Evolutionary conservation across 2,888 invertebrate species (phyloP), one percentile per base, ranked within the genome.

Genomic region (Prenolepis imparis): DNA sequence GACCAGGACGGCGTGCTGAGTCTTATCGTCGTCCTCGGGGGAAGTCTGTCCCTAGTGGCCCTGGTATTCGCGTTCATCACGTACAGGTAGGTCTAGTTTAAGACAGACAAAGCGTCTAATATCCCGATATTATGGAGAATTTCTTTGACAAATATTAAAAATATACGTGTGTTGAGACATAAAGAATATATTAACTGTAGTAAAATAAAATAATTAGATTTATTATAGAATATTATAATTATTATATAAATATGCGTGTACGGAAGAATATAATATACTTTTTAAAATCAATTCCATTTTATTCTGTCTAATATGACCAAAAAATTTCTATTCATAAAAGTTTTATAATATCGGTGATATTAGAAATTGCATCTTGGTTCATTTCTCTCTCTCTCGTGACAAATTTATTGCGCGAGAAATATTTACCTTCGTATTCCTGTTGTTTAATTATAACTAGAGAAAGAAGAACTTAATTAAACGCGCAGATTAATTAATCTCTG

Each of bases 11-110:
- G 96, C 86, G 95, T 96, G 81, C 95, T 97, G 70, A 96, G 96
- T 15, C 94, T 97, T 66, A 95, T 96, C 88, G 96, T 96, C 66
- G 96, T 97, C 11, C 95, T 97, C 15, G 96, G 96, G 52, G 96
- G 96, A 91, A 96, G 96, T 91, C 95, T 96, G 66, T 96, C 96
- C 52, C 95, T 97, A 77, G 97, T 97, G 48, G 96, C 96, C 28
- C 95, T 97, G 63, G 96, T 96, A 67, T 96, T 97, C 93, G 96
- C 97, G 86, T 97, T 97, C 94, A 96, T 97, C 90, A 97, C 97
- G 2, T 96, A 96, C 95, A 97, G 96, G 96, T 96, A 94, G 95
- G 95, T 85, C 52, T 15, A 44, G 8, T 9, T 63, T 66, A 0
- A 48, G 32, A 1, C n/a, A 12, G 39, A 55, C 28, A n/a, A 55